Evolutionary conservation across 2,888 invertebrate genomes (phyloP).

Genomic region (Coelinius sp.): DNA sequence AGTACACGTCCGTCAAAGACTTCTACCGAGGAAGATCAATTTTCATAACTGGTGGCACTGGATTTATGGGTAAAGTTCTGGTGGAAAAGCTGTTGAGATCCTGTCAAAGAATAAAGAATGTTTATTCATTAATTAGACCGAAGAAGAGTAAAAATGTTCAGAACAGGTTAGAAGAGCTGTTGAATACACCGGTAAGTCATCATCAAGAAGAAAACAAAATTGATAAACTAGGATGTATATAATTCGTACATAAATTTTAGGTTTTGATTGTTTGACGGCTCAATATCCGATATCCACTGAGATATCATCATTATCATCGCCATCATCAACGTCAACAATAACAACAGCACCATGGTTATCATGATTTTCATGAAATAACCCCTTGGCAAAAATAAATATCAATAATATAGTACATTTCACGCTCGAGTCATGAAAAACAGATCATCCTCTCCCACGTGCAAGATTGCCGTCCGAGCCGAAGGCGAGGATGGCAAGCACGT

Average conservation of each 20-base stretch:
- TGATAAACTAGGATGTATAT: too few species aligned
- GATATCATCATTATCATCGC: conserved; percentile 19
- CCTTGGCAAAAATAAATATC: too few species aligned
- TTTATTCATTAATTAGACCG: conserved; percentile 80
- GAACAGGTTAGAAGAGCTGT: conserved; percentile 75
- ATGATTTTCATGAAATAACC: conserved; percentile 44
- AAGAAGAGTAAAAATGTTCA: conserved; percentile 76
- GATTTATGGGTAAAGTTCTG: conserved; percentile 85
- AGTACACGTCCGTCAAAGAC: conserved; percentile 71
- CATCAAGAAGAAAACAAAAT: too few species aligned
- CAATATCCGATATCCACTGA: conserved; percentile 54
- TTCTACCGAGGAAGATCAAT: conserved; percentile 77
- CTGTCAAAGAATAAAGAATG: conserved; percentile 78
- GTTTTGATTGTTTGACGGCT: conserved; percentile 74
- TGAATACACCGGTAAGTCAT: conserved; percentile 76
- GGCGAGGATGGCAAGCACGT: too few species aligned
- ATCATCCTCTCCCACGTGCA: too few species aligned
- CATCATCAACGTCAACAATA: conserved; percentile 5
- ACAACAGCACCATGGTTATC: not conserved
- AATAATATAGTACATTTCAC: too few species aligned
- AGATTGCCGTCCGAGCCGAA: too few species aligned
- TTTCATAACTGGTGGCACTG: conserved; percentile 83
- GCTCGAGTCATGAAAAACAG: too few species aligned
- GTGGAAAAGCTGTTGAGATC: conserved; percentile 83
- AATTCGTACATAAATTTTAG: too few species aligned